Conservation (phyloP, 2,797 vertebrate genomes). For the Champsocephalus esox region DNA sequence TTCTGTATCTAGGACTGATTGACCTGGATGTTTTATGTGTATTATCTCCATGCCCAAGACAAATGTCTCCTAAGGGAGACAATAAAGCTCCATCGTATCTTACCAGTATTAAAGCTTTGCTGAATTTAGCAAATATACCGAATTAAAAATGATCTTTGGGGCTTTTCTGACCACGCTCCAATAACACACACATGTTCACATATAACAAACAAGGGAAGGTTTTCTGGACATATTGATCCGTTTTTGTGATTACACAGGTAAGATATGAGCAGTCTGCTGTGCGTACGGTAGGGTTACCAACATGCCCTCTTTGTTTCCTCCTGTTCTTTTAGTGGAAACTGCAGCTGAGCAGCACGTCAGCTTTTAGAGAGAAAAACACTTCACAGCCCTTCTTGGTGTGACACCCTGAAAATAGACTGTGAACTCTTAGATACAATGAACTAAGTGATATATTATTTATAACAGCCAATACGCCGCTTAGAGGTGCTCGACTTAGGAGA, state of each 20-base stretch:
- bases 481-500: slow-evolving; percentile 23
- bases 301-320: neutral
- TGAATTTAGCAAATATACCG: neutral
- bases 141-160: no score
- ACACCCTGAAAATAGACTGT: slow-evolving; percentile 59
- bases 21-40: no score
- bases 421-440: slow-evolving; percentile 48
- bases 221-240: neutral
- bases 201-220: no score
- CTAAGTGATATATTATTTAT: slow-evolving; percentile 53
- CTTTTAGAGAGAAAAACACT: slow-evolving; percentile 29
- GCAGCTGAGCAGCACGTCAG: slow-evolving; percentile 35
- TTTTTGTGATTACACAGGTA: neutral
- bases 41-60: no score
- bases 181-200: neutral
- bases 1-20: no score
- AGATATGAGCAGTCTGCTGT: neutral
- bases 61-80: no score
- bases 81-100: no score
- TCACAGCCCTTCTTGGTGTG: slow-evolving; percentile 54
- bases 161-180: neutral
- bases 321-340: slow-evolving; percentile 8
- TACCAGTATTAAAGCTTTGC: neutral
- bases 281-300: neutral
- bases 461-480: slow-evolving; percentile 27